Evolutionary conservation across 1,140 invertebrate species (phyloP), one percentile per base, ranked within the genome.

Genomic region (Cylas formicarius): DNA sequence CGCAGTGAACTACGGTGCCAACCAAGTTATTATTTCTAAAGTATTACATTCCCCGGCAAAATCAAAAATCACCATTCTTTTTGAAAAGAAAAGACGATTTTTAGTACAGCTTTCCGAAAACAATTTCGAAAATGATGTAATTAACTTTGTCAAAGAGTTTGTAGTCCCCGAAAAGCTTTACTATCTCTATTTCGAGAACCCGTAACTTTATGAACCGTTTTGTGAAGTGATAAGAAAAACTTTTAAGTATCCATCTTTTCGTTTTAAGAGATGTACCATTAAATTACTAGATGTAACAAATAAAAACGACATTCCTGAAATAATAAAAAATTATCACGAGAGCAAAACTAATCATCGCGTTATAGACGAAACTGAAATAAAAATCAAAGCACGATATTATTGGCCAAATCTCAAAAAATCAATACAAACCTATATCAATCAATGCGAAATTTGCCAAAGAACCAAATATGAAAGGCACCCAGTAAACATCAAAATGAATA

Each of bases 61-160:
- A 49, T 4, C 34, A 21, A 49, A 37, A 29, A 44, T n/a, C 5
- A 36, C 16, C 17, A 44, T 44, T 36, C 24, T 49, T 17, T 49
- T 49, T 17, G 34, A 27, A 35, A 48, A 35, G 6, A 48, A 41
- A 32, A 41, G 32, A 42, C 32, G 26, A n/a, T 23, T 42, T 11
- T 10, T 16, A 21, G 21, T 36, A 34, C 40, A 48, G 33, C 17
- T 43, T 2, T 33, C 29, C 6, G 2, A 43, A 35, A 44, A 42
- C 18, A 43, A 48, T 23, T 21, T 27, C 1, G 29, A 43, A 44
- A 5, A 6, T 5, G 32, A 49, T 14, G 18, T 44, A 6, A 10
- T 48, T 9, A 32, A 34, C 3, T 35, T 44, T 24, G 24, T 47
- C 8, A 47, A 47, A 43, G n/a, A n/a, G n/a, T n/a, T n/a, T n/a